These are phyloP conservation scores for Lepus oiostolus DNA, from an alignment of 2,797 vertebrate genomes.

Conservation along the genomic window DNA sequence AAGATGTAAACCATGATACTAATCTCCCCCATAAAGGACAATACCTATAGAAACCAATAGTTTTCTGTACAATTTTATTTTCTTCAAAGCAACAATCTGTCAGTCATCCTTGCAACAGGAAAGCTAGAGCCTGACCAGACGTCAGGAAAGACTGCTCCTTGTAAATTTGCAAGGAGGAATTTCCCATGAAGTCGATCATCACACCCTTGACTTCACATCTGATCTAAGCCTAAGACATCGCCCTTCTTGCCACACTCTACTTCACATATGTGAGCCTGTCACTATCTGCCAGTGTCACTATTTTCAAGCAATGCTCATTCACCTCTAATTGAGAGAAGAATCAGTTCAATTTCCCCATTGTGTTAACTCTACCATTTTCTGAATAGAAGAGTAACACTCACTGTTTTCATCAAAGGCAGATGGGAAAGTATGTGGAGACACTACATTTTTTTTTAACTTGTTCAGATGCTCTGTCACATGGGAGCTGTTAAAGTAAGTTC, in stretches of 20 bases:
- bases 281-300: neutral
- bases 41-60: neutral
- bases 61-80: slow-evolving; percentile 19
- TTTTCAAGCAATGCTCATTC: neutral
- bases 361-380: slow-evolving; percentile 14
- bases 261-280: neutral
- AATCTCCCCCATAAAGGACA: neutral
- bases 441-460: neutral
- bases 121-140: neutral
- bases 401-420: neutral
- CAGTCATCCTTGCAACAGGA: neutral
- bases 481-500: neutral
- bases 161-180: neutral
- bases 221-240: neutral
- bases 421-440: neutral
- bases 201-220: neutral
- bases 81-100: neutral
- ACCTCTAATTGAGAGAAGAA: slow-evolving; percentile 9
- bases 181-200: neutral
- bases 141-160: neutral
- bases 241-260: neutral
- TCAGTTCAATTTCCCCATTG: neutral
- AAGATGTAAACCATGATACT: neutral
- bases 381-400: slow-evolving; percentile 34
- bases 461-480: accelerated